Percentiles rank a stretch among this genome's conserved stretches.
Conservation (phyloP, 1,140 invertebrate species). For the Atta texana region DNA sequence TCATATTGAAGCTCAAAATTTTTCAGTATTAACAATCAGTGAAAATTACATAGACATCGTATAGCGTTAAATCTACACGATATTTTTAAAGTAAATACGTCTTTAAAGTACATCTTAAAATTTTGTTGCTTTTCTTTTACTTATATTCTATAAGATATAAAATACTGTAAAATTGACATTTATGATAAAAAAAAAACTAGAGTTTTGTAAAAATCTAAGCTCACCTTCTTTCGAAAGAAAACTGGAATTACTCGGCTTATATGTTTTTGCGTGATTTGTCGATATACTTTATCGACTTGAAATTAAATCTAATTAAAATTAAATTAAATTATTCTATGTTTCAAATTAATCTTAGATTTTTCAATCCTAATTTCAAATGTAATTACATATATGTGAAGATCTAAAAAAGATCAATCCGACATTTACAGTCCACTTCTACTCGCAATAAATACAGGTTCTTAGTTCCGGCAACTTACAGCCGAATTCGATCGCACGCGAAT, state of each 20-base stretch:
- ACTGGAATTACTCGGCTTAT: no score
- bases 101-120: no score
- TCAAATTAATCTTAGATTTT: background rate
- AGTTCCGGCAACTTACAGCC: constrained; percentile 29
- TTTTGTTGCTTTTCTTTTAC: background rate
- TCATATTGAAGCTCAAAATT: no score
- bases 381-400: background rate
- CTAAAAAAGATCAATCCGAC: background rate
- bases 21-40: no score
- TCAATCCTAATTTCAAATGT: background rate
- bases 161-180: background rate
- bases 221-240: background rate
- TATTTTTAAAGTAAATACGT: no score
- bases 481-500: constrained; percentile 49
- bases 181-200: background rate
- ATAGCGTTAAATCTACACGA: no score
- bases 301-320: background rate
- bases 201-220: background rate
- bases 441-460: constrained; percentile 10
- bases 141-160: background rate
- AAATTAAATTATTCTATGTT: background rate
- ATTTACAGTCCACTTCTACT: constrained; percentile 9
- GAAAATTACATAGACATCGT: no score
- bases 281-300: background rate
- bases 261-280: no score